phyloP scores from a whole-genome alignment of 1,140 invertebrate genomes.

The Drosophila littoralis region DNA sequence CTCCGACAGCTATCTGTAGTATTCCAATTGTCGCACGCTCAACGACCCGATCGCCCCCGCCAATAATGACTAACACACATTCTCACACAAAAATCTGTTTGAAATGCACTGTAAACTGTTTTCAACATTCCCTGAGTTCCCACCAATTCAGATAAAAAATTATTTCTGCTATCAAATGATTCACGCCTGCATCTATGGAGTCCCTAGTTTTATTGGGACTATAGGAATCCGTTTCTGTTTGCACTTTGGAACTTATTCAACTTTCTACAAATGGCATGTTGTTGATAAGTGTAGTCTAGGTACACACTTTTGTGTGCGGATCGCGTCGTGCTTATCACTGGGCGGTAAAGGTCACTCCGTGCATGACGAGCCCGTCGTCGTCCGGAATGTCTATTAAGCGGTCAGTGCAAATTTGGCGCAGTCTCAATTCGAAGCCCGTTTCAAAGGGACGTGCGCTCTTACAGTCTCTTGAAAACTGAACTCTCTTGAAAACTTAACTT shows the following conservation, averaged over 20 bases:
- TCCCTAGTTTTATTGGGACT: constrained; percentile 49
- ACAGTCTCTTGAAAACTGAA: constrained; percentile 13
- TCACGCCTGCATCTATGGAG: constrained; percentile 51
- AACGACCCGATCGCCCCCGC: constrained; percentile 36
- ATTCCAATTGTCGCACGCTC: constrained; percentile 14
- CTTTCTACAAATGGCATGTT: constrained; percentile 58
- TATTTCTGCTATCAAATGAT: constrained; percentile 49
- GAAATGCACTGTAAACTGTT: constrained; percentile 56
- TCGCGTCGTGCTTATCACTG: constrained; percentile 48
- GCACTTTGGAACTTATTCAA: constrained; percentile 63
- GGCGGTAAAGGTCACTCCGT: constrained; percentile 57
- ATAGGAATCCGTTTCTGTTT: constrained; percentile 22
- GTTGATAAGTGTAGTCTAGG: constrained; percentile 62
- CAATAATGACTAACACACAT: constrained; percentile 16
- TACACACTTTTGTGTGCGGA: constrained; percentile 39
- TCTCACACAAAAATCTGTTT: constrained; percentile 11
- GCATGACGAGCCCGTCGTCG: constrained; percentile 46
- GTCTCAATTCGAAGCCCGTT: constrained; percentile 43
- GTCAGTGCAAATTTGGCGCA: constrained; percentile 48
- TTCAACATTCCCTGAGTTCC: constrained; percentile 23
- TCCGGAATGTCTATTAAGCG: constrained; percentile 29
- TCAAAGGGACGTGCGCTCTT: constrained; percentile 40
- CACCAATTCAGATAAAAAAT: constrained; percentile 1
- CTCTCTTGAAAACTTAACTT: background rate
- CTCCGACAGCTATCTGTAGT: constrained; percentile 13